Evolutionary conservation across 2,888 invertebrate genomes (phyloP).

Genomic region (Cryptops parisi): DNA sequence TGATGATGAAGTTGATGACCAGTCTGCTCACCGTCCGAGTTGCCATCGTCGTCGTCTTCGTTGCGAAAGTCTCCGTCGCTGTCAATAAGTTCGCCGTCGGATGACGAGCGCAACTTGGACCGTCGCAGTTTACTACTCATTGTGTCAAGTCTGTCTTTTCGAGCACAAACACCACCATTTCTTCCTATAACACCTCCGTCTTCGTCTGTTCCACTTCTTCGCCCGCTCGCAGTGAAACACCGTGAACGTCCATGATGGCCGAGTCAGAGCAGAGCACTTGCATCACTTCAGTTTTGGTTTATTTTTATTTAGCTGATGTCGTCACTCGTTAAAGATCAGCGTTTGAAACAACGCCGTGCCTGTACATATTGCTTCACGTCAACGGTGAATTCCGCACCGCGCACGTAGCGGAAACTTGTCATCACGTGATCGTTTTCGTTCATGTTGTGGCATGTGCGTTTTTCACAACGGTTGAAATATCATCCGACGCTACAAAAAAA

Average conservation of each 20-base stretch:
- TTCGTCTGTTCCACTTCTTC: neutral
- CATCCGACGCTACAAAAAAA: too few relatives aligned
- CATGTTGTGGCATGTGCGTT: too few relatives aligned
- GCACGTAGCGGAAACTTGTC: too few relatives aligned
- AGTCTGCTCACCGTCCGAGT: neutral
- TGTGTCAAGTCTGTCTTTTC: neutral
- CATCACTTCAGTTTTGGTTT: neutral
- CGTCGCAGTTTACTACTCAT: neutral
- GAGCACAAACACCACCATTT: neutral
- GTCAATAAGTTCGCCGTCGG: constrained; percentile 13
- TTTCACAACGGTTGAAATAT: too few relatives aligned
- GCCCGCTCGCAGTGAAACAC: neutral
- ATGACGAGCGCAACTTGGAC: constrained; percentile 8
- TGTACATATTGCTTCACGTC: too few relatives aligned
- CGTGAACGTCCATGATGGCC: neutral
- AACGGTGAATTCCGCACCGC: too few relatives aligned
- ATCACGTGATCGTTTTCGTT: too few relatives aligned
- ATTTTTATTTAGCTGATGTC: too few relatives aligned
- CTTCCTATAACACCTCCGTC: neutral
- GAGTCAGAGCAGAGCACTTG: neutral
- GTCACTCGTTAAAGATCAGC: too few relatives aligned
- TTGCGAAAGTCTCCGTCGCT: constrained; percentile 8
- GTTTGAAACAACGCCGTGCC: too few relatives aligned
- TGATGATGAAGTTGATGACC: too few relatives aligned
- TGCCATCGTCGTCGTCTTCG: neutral